Evolutionary conservation across 2,888 invertebrate genomes (phyloP).

Genomic region (Volucella zonaria): DNA sequence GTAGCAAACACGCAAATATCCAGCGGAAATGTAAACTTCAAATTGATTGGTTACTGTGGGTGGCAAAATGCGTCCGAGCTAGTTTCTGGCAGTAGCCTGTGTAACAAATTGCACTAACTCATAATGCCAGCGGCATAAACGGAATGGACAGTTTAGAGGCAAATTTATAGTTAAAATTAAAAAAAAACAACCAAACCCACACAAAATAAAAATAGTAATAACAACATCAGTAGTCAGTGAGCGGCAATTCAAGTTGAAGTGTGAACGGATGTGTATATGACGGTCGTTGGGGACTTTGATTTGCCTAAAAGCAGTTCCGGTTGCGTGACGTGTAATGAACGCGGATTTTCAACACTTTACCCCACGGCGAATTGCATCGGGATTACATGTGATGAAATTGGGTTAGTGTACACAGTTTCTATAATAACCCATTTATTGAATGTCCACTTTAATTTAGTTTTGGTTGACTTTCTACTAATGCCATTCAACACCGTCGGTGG

Average conservation of each 20-base stretch:
- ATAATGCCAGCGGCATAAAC: constrained; percentile 45
- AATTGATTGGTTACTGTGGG: constrained; percentile 47
- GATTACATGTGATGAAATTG: too few relatives aligned
- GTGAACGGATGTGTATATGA: constrained; percentile 34
- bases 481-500: too few relatives aligned
- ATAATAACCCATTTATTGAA: too few relatives aligned
- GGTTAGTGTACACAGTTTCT: too few relatives aligned
- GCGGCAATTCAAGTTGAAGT: constrained; percentile 34
- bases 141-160: constrained; percentile 1
- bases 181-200: too few relatives aligned
- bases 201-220: constrained; percentile 27
- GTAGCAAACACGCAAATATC: constrained; percentile 37
- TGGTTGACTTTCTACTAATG: too few relatives aligned
- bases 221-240: constrained; percentile 22
- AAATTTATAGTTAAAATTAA: constrained; percentile 20
- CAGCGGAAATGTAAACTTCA: constrained; percentile 45
- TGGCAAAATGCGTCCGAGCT: constrained; percentile 29
- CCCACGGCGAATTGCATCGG: too few relatives aligned
- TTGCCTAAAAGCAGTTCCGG: neutral
- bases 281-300: neutral
- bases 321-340: neutral
- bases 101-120: constrained; percentile 50
- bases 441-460: too few relatives aligned
- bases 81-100: constrained; percentile 18
- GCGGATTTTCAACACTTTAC: neutral